These are phyloP conservation scores for Ladona fulva DNA, from an alignment of 1,140 invertebrate species.

Conservation along the genomic window DNA sequence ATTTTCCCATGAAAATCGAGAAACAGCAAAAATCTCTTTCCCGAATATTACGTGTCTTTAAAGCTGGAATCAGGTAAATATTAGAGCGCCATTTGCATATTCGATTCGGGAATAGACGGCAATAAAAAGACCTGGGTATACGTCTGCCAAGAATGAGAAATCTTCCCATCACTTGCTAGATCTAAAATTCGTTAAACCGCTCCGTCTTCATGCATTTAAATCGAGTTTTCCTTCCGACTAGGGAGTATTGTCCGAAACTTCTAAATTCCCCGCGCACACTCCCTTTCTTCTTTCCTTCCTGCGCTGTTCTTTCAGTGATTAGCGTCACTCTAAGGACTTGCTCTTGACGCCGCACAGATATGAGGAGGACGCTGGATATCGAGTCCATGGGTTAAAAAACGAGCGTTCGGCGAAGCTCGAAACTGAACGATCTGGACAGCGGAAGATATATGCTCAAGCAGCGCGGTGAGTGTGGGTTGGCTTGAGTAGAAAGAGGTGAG, in stretches of 20 bases:
- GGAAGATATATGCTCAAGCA: background rate
- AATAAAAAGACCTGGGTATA: background rate
- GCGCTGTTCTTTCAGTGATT: background rate
- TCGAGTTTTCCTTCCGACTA: background rate
- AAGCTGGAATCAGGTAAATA: too few relatives aligned
- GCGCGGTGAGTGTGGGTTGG: background rate
- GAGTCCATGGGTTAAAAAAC: background rate
- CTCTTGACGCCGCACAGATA: background rate
- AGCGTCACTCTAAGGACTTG: background rate
- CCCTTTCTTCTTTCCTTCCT: background rate
- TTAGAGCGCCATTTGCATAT: too few relatives aligned
- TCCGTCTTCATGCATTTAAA: background rate
- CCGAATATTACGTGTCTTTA: too few relatives aligned
- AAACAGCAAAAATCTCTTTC: too few relatives aligned
- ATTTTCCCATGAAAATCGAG: too few relatives aligned
- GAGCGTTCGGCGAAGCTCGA: background rate
- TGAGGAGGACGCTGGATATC: background rate
- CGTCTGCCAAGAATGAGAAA: background rate
- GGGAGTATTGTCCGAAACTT: background rate
- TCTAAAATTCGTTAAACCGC: too few relatives aligned
- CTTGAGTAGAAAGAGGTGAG: background rate
- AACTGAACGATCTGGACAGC: background rate
- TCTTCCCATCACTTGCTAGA: too few relatives aligned
- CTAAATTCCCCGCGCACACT: background rate
- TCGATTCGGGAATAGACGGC: background rate